Conservation (phyloP, 2,888 invertebrate genomes). For the Drosophila anceps region DNA sequence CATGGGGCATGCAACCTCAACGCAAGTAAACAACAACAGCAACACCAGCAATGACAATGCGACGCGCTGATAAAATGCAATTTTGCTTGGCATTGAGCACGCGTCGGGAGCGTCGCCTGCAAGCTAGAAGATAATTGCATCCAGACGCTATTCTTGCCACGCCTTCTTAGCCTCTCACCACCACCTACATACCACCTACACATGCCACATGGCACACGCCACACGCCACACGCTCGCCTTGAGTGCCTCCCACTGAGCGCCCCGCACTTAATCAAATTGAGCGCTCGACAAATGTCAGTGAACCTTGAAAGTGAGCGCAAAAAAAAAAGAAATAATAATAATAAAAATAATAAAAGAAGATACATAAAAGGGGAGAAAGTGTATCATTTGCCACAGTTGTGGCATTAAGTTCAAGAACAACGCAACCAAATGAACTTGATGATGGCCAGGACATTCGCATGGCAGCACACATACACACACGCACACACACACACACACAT, state of each 20-base stretch:
- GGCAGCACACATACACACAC: slow-evolving; percentile 24
- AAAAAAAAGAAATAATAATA: not conserved
- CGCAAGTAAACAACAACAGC: slow-evolving; percentile 22
- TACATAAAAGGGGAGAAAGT: slow-evolving; percentile 40
- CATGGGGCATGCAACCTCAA: slow-evolving; percentile 48
- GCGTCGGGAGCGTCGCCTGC: slow-evolving; percentile 46
- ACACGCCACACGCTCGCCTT: slow-evolving; percentile 23
- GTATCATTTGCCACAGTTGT: slow-evolving; percentile 71
- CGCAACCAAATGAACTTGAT: slow-evolving; percentile 65
- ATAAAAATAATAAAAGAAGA: slow-evolving; percentile 16
- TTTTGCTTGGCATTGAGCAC: slow-evolving; percentile 66
- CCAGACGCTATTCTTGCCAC: slow-evolving; percentile 45
- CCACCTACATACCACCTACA: not conserved
- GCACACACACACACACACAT: slow-evolving; percentile 6
- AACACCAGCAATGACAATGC: not conserved
- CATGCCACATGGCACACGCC: not conserved
- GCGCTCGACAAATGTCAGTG: slow-evolving; percentile 73
- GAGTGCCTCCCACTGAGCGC: slow-evolving; percentile 34
- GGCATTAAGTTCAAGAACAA: slow-evolving; percentile 73
- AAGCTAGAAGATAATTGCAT: slow-evolving; percentile 73
- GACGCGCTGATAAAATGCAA: slow-evolving; percentile 62
- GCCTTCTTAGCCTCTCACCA: not conserved
- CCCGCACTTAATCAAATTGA: slow-evolving; percentile 77
- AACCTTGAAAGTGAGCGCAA: slow-evolving; percentile 62
- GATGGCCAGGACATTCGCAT: slow-evolving; percentile 75